Conservation (phyloP, 2,888 invertebrate genomes). For the Nebria brevicollis region DNA sequence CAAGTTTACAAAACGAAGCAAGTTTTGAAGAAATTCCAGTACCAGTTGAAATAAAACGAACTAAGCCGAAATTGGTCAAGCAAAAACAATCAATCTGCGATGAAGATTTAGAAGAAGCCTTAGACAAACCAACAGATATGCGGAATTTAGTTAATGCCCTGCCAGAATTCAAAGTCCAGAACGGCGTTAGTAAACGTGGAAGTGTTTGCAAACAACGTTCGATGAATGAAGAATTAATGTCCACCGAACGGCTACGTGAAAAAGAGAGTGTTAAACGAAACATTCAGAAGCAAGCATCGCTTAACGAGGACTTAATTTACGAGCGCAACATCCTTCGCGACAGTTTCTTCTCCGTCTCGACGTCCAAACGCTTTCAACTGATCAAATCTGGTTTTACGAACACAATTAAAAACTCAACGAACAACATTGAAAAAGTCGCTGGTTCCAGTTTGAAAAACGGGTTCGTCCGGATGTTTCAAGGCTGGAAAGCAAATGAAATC, state of each 20-base stretch:
- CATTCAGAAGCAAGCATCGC: slow-evolving; percentile 88
- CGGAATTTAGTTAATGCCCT: slow-evolving; percentile 71
- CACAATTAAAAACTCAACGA: slow-evolving; percentile 84
- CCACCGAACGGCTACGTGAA: slow-evolving; percentile 83
- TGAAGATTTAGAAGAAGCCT: slow-evolving; percentile 73
- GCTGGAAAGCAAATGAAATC: slow-evolving; percentile 74
- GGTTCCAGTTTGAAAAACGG: slow-evolving; percentile 74
- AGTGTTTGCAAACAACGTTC: slow-evolving; percentile 85
- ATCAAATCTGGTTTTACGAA: slow-evolving; percentile 84
- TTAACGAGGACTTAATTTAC: slow-evolving; percentile 87
- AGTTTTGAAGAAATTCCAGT: slow-evolving; percentile 51
- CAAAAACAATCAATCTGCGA: slow-evolving; percentile 87
- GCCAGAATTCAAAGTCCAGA: slow-evolving; percentile 72
- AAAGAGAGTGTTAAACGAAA: slow-evolving; percentile 84
- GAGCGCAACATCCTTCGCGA: slow-evolving; percentile 75
- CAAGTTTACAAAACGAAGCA: slow-evolving; percentile 65
- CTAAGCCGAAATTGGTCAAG: slow-evolving; percentile 80
- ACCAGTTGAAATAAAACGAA: slow-evolving; percentile 53
- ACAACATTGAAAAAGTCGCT: slow-evolving; percentile 84
- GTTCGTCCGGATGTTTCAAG: slow-evolving; percentile 86
- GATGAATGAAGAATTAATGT: slow-evolving; percentile 89
- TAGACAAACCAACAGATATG: slow-evolving; percentile 77
- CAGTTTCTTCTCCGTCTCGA: slow-evolving; percentile 77
- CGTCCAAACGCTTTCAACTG: slow-evolving; percentile 79
- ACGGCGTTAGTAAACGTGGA: slow-evolving; percentile 65